phyloP scores from a whole-genome alignment of 2,888 invertebrate species.

The Ethmia dodecea region DNA sequence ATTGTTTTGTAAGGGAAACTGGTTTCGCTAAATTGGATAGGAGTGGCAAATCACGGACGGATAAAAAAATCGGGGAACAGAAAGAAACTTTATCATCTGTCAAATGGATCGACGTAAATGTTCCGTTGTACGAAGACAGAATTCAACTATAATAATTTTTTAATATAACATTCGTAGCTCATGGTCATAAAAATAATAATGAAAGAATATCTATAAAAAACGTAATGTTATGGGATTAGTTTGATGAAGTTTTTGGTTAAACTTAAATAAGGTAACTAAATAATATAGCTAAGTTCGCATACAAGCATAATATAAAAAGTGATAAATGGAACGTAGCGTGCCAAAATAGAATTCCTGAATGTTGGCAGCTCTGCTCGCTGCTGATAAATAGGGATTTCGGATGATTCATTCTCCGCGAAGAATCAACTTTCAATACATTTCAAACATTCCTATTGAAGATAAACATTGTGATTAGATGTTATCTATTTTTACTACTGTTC shows the following conservation, averaged over 20 bases:
- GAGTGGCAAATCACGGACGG: conserved; percentile 71
- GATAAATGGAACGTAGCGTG: background rate
- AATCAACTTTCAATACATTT: no score
- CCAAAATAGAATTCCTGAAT: background rate
- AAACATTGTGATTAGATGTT: no score
- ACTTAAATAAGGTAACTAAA: background rate
- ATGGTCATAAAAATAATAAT: no score
- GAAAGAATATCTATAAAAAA: no score
- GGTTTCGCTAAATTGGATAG: conserved; percentile 44
- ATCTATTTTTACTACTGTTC: no score
- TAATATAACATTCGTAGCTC: no score
- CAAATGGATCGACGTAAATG: conserved; percentile 22
- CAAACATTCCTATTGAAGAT: no score
- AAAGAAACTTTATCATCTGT: conserved; percentile 49
- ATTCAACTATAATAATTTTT: no score
- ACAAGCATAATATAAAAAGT: background rate
- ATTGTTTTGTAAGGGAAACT: conserved; percentile 38
- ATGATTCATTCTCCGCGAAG: conserved; percentile 57
- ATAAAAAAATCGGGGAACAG: conserved; percentile 34
- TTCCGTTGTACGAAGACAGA: conserved; percentile 4
- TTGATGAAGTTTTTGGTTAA: background rate
- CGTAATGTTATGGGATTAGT: no score
- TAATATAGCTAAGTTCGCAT: background rate
- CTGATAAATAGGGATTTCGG: conserved; percentile 47
- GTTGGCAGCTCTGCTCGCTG: conserved; percentile 14